Evolutionary conservation across 2,113 vertebrate species (phyloP), one percentile per base, ranked within the genome.

Genomic region (Dicrurus megarhynchus): DNA sequence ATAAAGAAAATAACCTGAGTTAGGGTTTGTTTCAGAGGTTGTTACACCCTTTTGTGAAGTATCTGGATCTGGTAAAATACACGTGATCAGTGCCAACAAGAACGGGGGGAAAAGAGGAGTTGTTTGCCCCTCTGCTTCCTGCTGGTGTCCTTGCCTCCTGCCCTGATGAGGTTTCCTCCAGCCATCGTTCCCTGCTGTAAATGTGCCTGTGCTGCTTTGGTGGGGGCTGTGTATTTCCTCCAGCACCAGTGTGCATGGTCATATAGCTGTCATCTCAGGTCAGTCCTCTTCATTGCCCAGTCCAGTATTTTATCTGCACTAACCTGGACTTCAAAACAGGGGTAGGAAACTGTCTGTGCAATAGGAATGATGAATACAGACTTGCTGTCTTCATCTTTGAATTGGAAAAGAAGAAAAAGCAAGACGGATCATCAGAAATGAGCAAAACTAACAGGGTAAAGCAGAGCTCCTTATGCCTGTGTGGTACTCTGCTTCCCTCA

Each of bases 221-320:
- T 63, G 53, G 59, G 23, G 41, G 42, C 80, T 67, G 37, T 70
- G 49, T 37, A 52, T 90, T 85, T 68, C n/a, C 17, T 64, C 41
- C 1, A 10, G 50, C 37, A 37, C 32, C 7, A 24, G 16, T 1
- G 1, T 37, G 28, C 2, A 0, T 2, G 4, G 49, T 60, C 16
- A 4, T 56, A 52, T 19, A 79, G 33, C 60, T 93, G 52, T 59
- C 42, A 8, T 41, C n/a, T 76, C 37, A 35, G n/a, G 20, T 55
- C 2, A 3, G 20, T 33, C 50, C n/a, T 77, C 42, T 33, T 70
- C 24, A 14, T 77, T 63, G 16, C 28, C 63, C 9, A 4, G 7
- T 63, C 47, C 49, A 27, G 27, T 53, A 21, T 67, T 67, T 87
- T 75, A 37, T 55, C 35, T 81, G 42, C 53, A 26, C 4, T 67